phyloP scores from a whole-genome alignment of 2,797 vertebrate genomes.

The Florisuga fusca region DNA sequence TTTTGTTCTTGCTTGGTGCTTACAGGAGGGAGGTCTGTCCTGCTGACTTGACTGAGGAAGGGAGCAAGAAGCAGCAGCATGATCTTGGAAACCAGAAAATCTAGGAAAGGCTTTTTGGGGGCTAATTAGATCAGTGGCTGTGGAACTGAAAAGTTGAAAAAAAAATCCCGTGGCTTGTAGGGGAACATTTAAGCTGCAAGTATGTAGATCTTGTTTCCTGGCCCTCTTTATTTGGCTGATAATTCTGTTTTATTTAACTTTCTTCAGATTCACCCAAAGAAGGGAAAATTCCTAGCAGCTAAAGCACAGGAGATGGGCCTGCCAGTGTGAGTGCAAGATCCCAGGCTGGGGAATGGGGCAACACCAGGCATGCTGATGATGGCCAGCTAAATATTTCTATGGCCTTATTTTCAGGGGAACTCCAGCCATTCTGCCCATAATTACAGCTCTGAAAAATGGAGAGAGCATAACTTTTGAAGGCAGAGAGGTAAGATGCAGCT shows the following conservation, averaged over 20 bases:
- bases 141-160: not conserved
- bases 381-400: not conserved
- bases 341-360: not conserved
- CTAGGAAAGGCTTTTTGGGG: not conserved
- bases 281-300: slow-evolving; percentile 89
- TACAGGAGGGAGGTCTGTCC: not conserved
- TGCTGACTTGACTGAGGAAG: not conserved
- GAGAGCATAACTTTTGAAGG: slow-evolving; percentile 85
- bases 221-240: not conserved
- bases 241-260: not conserved
- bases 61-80: not conserved
- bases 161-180: not conserved
- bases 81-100: not conserved
- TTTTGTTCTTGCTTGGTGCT: not conserved
- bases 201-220: not conserved
- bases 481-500: slow-evolving; percentile 83
- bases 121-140: not conserved
- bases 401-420: slow-evolving; percentile 83
- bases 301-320: slow-evolving; percentile 90
- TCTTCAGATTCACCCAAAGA: slow-evolving; percentile 88
- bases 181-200: not conserved
- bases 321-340: slow-evolving; percentile 87
- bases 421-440: slow-evolving; percentile 88
- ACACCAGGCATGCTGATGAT: not conserved
- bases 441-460: slow-evolving; percentile 87